Evolutionary conservation across 2,113 vertebrate genomes (phyloP).

Genomic region (Coptodon bakossiorum): DNA sequence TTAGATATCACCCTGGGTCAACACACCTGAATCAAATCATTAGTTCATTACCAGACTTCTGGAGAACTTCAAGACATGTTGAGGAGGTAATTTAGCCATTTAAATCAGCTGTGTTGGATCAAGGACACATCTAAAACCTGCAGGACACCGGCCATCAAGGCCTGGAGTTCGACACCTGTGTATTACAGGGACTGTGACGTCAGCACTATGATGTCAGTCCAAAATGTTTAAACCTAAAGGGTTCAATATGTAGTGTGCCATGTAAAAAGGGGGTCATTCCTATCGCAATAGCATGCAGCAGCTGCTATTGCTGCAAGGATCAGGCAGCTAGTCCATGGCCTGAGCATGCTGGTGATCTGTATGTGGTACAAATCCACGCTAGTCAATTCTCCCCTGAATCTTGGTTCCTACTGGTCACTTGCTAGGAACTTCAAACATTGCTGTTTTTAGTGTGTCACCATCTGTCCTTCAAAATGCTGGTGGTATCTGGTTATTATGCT

Average conservation of each 20-base stretch:
- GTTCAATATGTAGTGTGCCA: neutral
- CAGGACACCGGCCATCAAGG: neutral
- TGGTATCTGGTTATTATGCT: neutral
- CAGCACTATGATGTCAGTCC: neutral
- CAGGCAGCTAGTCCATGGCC: neutral
- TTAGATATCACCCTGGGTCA: neutral
- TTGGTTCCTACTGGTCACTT: neutral
- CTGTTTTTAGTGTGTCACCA: neutral
- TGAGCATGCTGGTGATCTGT: fast-evolving
- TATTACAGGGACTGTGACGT: neutral
- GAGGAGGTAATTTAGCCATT: neutral
- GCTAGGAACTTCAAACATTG: neutral
- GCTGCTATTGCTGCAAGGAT: neutral
- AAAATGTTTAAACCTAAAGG: neutral
- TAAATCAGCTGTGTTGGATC: neutral
- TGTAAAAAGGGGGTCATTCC: neutral
- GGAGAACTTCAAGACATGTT: neutral
- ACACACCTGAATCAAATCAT: neutral
- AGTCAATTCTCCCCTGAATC: fast-evolving
- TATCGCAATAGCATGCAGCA: neutral
- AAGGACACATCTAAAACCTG: neutral
- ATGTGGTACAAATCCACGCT: neutral
- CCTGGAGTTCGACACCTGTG: neutral
- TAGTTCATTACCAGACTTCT: neutral
- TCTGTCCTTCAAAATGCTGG: neutral